Percentiles rank a stretch among this genome's conserved stretches.
Conservation (phyloP, 2,797 vertebrate species). For the Cyprinodon diabolis region DNA sequence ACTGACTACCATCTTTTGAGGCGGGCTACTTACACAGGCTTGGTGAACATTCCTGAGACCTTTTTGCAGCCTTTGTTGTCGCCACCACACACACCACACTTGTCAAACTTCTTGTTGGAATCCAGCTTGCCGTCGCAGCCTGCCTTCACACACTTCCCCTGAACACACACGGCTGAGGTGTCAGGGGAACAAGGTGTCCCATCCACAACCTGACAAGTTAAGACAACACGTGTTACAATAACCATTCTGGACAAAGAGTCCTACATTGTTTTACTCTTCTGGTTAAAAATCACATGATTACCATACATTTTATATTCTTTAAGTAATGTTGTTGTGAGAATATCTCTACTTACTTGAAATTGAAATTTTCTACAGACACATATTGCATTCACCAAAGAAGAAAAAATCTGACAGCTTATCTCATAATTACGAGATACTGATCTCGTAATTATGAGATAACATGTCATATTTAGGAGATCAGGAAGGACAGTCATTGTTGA, state of each 20-base stretch:
- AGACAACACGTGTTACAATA: neutral
- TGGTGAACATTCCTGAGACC: slow-evolving; percentile 94
- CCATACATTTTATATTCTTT: too few relatives aligned
- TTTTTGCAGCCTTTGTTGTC: slow-evolving; percentile 96
- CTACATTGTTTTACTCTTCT: neutral
- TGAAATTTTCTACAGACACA: too few relatives aligned
- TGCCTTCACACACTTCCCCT: slow-evolving; percentile 95
- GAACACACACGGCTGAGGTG: slow-evolving; percentile 92
- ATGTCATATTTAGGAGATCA: too few relatives aligned
- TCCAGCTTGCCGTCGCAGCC: slow-evolving; percentile 93
- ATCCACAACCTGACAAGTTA: slow-evolving; percentile 87
- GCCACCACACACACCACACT: slow-evolving; percentile 93
- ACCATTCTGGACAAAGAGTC: neutral
- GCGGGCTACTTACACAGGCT: slow-evolving; percentile 87
- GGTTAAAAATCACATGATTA: slow-evolving; percentile 1
- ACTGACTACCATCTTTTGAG: neutral
- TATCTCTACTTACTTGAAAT: too few relatives aligned
- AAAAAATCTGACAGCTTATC: too few relatives aligned
- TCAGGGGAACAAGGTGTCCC: slow-evolving; percentile 94
- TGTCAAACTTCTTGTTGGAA: slow-evolving; percentile 94
- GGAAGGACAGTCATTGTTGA: too few relatives aligned
- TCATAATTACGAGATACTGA: too few relatives aligned
- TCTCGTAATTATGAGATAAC: too few relatives aligned
- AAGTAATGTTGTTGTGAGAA: too few relatives aligned
- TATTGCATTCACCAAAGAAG: too few relatives aligned